phyloP scores from a whole-genome alignment of 2,113 vertebrate genomes.

The Apeltes quadracus region DNA sequence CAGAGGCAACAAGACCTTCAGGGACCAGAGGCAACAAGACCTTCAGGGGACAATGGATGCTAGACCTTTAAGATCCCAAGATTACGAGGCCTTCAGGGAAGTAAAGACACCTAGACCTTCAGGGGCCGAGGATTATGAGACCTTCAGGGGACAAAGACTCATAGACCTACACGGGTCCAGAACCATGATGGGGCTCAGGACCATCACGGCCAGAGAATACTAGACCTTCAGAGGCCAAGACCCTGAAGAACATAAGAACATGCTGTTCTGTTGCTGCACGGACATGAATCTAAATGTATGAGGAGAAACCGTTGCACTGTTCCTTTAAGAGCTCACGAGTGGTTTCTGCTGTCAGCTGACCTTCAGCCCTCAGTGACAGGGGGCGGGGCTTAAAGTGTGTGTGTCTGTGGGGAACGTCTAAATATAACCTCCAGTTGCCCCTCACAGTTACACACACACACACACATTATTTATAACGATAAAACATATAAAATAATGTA shows the following conservation, averaged over 20 bases:
- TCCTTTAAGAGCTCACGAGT: conserved; percentile 3
- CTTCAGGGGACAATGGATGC: too few relatives aligned
- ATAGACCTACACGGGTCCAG: too few relatives aligned
- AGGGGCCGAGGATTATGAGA: too few relatives aligned
- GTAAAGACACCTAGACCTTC: background rate
- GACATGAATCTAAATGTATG: background rate
- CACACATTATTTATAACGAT: background rate
- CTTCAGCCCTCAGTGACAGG: conserved; percentile 9
- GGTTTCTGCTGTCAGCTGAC: conserved; percentile 34
- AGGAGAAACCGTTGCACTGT: background rate
- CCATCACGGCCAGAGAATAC: too few relatives aligned
- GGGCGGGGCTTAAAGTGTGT: background rate
- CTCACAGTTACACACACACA: background rate
- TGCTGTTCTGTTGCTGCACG: too few relatives aligned
- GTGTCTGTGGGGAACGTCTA: conserved; percentile 27
- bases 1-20: too few relatives aligned
- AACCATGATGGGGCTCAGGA: too few relatives aligned
- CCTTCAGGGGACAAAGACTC: too few relatives aligned
- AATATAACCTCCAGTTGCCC: conserved; percentile 46
- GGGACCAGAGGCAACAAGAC: background rate
- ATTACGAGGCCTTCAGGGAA: background rate
- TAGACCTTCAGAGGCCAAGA: too few relatives aligned
- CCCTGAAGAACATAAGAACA: too few relatives aligned
- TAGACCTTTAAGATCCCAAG: background rate
- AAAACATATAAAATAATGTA: background rate